Percentiles rank a stretch among this genome's conserved stretches.
These are phyloP conservation scores for Coregonus ussuriensis DNA, from an alignment of 2,797 vertebrate species.

Conservation along the genomic window DNA sequence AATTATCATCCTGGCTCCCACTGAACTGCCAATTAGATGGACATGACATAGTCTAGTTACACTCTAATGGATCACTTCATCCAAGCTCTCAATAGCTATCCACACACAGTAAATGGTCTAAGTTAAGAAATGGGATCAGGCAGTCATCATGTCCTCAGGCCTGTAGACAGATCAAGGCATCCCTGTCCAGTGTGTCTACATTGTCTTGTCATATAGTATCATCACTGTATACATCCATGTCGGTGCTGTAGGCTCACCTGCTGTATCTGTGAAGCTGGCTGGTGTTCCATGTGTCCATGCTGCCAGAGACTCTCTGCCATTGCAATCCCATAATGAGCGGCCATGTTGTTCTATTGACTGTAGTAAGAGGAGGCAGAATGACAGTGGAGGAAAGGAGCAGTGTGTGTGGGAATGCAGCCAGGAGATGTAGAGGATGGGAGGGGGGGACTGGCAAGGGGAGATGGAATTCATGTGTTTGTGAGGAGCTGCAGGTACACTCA, in stretches of 20 bases:
- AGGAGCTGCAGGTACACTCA: neutral
- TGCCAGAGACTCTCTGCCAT: neutral
- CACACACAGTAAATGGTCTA: conserved; percentile 18
- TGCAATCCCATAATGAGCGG: neutral
- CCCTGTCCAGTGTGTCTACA: no score
- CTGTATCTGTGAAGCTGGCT: neutral
- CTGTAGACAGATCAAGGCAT: neutral
- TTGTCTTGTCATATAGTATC: no score
- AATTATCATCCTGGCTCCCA: conserved; percentile 41
- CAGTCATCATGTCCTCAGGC: neutral
- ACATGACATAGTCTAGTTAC: conserved; percentile 23
- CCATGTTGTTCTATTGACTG: neutral
- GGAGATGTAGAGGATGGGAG: conserved; percentile 22
- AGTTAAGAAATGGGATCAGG: conserved; percentile 18
- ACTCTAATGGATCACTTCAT: conserved; percentile 46
- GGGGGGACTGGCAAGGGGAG: conserved; percentile 28
- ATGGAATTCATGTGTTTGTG: neutral
- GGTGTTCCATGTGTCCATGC: neutral
- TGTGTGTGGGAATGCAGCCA: conserved; percentile 17
- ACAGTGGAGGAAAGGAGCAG: conserved; percentile 9
- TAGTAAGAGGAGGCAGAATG: conserved; percentile 5
- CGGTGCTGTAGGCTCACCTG: neutral
- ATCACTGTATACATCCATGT: neutral
- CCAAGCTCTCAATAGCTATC: conserved; percentile 23
- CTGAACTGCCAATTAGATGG: conserved; percentile 43